Evolutionary conservation across 2,888 invertebrate species (phyloP), one percentile per base, ranked within the genome.

Genomic region (Blera fallax): DNA sequence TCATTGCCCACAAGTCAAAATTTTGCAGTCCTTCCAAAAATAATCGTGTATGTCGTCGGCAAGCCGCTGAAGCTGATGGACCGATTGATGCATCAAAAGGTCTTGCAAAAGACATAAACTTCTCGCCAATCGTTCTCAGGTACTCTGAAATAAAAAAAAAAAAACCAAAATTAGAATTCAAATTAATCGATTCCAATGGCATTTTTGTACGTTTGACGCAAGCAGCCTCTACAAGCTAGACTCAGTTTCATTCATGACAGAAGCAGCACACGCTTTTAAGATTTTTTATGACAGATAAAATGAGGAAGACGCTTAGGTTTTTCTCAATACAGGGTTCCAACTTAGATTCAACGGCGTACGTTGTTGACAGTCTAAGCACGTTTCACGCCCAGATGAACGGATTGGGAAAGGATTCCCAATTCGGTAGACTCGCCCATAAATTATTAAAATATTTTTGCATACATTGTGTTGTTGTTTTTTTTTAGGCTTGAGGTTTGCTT

Each of bases 1-100:
- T 90, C 82, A 92, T 87, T 48, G 91, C 92, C 91, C 91, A 91
- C 76, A 91, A 87, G 84, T 91, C 91, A 58, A 92, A 90, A 70
- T 91, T 91, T 79, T 90, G 88, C 70, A 91, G 87, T 56, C 89
- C 91, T 27, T 89, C 87, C 24, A 91, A 67, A 87, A 89, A 91
- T 56, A 88, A 88, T 45, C 88, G 89, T 78, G 90, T 91, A 54
- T 91, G 90, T 3, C 85, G 73, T 64, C 91, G 90, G 65, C 91
- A 91, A 2, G 88, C 73, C 11, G 88, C 83, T 11, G 91, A 90
- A 43, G 91, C 88, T 54, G 89, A 85, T 5, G 91, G 91, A 88
- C 89, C 89, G 21, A 89, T 88, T 56, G 92, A 89, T 10, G 90
- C 88, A 89, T 91, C 91, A 48, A 91, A 90, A 2, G 91, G 91